Base-by-base conservation (phyloP, 1,140 invertebrate species). In the Bombus difficillimus region DNA sequence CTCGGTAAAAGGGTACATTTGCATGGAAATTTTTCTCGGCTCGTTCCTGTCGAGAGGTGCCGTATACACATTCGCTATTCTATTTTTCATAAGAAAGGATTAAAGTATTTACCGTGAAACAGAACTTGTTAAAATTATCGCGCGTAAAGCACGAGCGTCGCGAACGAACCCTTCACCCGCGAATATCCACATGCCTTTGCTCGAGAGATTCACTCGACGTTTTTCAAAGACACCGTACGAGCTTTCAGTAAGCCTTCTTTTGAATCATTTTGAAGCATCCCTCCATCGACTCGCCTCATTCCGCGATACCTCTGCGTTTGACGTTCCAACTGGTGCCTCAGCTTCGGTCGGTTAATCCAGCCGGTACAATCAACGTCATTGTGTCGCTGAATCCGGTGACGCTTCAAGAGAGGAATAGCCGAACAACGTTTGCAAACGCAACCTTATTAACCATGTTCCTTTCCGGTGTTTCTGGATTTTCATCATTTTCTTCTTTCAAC, bases 11-110 rank as follows among this genome's bases (percentile, higher is more conserved):
- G 85, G 57, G 74, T 86, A 82, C 83, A 90, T 90, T 90, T 90
- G 89, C 89, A 90, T 88, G 82, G 74, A 88, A 90, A 90, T 90
- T 83, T 85, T 80, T 76, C 66, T 69, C 69, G 78, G 76, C 75
- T 71, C 39, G 89, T 75, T 78, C 68, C 80, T 41, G 59, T 83
- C 68, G 77, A 77, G 84, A 89, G 69, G 76, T 69, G 78, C 87
- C 81, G 77, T 74, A 75, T 64, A 82, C 82, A 85, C 87, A 87
- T 90, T 82, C 88, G 64, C 86, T 64, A 57, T 59, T 43, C 86
- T 39, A 77, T 90, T 90, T 90, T n/a, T 64, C 28, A 15, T 12
- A 79, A 75, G 39, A 75, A 85, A 81, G 81, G 88, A 90, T 90
- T 87, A 90, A 87, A 88, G 88, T 85, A 90, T 86, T 88, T 87